phyloP scores from a whole-genome alignment of 1,140 invertebrate genomes.

The Brachionus paranguensis region DNA sequence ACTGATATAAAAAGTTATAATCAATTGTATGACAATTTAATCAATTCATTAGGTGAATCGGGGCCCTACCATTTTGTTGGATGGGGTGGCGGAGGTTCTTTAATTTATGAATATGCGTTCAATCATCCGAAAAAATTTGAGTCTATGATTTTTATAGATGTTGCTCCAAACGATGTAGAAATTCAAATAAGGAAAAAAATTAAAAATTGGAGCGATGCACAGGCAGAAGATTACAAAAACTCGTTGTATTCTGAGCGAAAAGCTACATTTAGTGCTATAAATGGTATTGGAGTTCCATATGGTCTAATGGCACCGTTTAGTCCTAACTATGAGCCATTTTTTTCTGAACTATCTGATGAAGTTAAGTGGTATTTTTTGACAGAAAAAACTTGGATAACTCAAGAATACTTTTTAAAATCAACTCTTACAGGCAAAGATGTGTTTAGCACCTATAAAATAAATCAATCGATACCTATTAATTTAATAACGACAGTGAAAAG shows the following conservation, averaged over 20 bases:
- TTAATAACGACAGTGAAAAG: background rate
- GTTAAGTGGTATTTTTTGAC: constrained; percentile 26
- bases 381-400: constrained; percentile 37
- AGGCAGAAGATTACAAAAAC: background rate
- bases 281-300: constrained; percentile 22
- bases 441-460: background rate
- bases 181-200: background rate
- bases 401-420: constrained; percentile 9
- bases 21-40: constrained; percentile 3
- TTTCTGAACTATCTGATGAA: background rate
- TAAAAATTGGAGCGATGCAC: background rate
- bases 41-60: background rate
- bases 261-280: background rate
- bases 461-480: constrained; percentile 24
- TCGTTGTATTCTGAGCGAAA: background rate
- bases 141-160: background rate
- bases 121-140: background rate
- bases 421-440: background rate
- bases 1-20: background rate
- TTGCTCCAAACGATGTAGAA: background rate
- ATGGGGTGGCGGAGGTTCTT: constrained; percentile 14
- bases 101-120: constrained; percentile 27
- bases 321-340: background rate
- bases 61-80: background rate
- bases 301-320: background rate